These are phyloP conservation scores for Drosophila grimshawi DNA, from an alignment of 1,140 invertebrate species.

Conservation along the genomic window DNA sequence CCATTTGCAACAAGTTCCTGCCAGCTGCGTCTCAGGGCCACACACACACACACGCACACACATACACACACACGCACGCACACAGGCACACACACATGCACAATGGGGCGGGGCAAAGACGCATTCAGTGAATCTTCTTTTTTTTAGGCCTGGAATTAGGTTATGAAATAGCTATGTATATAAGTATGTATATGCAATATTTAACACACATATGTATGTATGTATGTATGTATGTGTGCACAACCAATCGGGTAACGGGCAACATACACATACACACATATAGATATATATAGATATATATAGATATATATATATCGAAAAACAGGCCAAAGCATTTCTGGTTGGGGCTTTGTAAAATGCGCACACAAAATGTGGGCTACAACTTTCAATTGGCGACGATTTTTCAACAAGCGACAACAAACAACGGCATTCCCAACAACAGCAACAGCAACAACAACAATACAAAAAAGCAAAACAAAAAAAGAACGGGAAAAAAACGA, in stretches of 20 bases:
- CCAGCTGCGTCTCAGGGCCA: conserved; percentile 10
- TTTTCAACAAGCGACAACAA: conserved; percentile 4
- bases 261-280: background rate
- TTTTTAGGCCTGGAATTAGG: conserved; percentile 14
- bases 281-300: background rate
- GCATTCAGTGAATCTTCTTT: background rate
- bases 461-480: background rate
- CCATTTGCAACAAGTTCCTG: conserved; percentile 34
- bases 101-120: background rate
- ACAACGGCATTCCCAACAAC: background rate
- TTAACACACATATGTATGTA: background rate
- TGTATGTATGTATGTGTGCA: background rate
- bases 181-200: background rate
- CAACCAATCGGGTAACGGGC: conserved; percentile 19
- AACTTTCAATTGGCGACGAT: conserved; percentile 47
- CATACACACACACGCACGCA: too few relatives aligned
- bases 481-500: background rate
- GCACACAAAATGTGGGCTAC: conserved; percentile 43
- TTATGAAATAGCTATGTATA: conserved; percentile 10
- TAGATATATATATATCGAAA: conserved; percentile 6
- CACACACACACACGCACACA: background rate
- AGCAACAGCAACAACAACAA: background rate
- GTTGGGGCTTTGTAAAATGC: conserved; percentile 31
- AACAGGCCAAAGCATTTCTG: conserved; percentile 42
- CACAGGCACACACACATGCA: too few relatives aligned